These are phyloP conservation scores for Drosophila quinaria DNA, from an alignment of 2,888 invertebrate species.

Conservation along the genomic window DNA sequence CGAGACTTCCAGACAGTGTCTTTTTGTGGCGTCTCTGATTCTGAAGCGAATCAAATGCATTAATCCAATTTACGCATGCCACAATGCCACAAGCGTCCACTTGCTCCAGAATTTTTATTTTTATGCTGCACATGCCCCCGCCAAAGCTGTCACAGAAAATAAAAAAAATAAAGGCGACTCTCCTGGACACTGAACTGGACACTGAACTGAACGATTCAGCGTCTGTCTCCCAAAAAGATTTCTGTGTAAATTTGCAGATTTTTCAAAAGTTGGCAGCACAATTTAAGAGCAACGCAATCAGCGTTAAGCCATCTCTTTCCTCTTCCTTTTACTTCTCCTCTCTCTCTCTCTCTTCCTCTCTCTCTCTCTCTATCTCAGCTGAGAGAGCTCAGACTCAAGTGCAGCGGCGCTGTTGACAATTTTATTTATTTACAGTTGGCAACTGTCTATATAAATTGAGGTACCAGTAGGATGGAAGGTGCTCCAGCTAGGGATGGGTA, in stretches of 20 bases:
- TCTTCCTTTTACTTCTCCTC: neutral
- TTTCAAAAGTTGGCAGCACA: constrained; percentile 83
- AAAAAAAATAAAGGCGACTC: constrained; percentile 19
- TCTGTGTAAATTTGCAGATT: constrained; percentile 79
- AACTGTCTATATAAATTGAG: constrained; percentile 80
- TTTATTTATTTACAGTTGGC: constrained; percentile 82
- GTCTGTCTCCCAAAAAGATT: constrained; percentile 55
- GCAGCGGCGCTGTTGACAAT: constrained; percentile 75
- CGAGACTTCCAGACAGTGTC: constrained; percentile 13
- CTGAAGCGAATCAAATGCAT: constrained; percentile 77
- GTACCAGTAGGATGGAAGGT: constrained; percentile 37
- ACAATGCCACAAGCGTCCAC: constrained; percentile 56
- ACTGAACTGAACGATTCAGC: neutral
- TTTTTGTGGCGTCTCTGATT: constrained; percentile 64
- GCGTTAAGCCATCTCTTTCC: constrained; percentile 74
- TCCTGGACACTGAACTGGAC: constrained; percentile 6
- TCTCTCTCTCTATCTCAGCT: neutral
- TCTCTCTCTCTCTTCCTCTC: neutral
- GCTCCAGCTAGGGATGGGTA: constrained; percentile 3
- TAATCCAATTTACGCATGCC: constrained; percentile 83
- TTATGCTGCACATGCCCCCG: constrained; percentile 50
- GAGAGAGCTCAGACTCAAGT: constrained; percentile 53
- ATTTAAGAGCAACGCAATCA: constrained; percentile 84
- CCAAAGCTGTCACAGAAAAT: constrained; percentile 64
- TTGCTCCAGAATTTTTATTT: constrained; percentile 65